Evolutionary conservation across 2,888 invertebrate genomes (phyloP), one percentile per base, ranked within the genome.

Genomic region (Cabera pusaria): DNA sequence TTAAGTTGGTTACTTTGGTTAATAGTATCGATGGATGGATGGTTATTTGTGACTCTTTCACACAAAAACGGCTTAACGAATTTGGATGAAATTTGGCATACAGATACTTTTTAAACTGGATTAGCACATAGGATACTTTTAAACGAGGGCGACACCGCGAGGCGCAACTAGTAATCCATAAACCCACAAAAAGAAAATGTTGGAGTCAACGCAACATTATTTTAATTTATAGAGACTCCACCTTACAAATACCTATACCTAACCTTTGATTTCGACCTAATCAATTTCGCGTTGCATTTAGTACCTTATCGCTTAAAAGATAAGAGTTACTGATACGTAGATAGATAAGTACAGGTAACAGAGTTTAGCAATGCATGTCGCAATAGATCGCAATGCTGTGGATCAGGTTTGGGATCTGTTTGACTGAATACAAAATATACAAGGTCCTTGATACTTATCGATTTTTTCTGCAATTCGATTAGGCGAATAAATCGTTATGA

Each of bases 381-480:
- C 60, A 74, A 75, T 53, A 53, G 50, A 62, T 63, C 43, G 64
- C 61, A 68, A 74, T 69, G 72, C 62, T 50, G 60, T 46, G 53
- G 58, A 60, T 71, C 69, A 59, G 52, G 66, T 72, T 69, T 66
- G 39, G 66, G 52, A 69, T 71, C 64, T 61, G 63, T 67, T 65
- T 63, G 64, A 64, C 54, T 55, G 56, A 56, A 55, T 53, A 56
- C 51, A 51, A 53, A 55, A 56, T 55, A 56, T 42, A 58, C 71
- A 74, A 75, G 73, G 76, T 68, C 64, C 52, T 51, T 50, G 65
- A 71, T 71, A 65, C 56, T 69, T 67, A 69, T 74, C 63, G 47
- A 50, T 60, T 47, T 46, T 56, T 49, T 36, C 42, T 44, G 27
- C 28, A 40, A 45, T 52, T 39, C 52, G 50, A 52, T 56, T 35